Base-by-base conservation (phyloP, 2,888 invertebrate species). In the Tiliacea citrago region DNA sequence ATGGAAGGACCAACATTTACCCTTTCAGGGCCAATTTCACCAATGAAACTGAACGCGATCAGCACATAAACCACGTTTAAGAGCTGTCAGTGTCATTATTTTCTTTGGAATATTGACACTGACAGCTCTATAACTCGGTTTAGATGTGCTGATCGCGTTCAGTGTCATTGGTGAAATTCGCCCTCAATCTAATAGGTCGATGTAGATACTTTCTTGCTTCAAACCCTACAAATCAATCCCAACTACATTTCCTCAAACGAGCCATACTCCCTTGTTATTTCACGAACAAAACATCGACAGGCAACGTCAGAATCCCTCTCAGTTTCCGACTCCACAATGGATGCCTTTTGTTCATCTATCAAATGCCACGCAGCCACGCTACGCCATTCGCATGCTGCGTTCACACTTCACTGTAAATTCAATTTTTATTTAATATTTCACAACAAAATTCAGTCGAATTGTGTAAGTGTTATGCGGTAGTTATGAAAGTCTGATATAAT, bases 221-320 rank as follows among this genome's bases (percentile, higher is more conserved):
- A 10, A 10, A 39, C 7, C 2, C 42, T 49, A 53, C 29, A 68
- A 76, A 82, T 77, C 68, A 57, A 68, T 68, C 29, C 51, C 21
- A 60, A 24, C 65, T 16, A 65, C 45, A 83, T 73, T 69, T 73
- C 63, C 79, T 47, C 67, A 61, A 63, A 70, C 63, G 60, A 55
- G 67, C 47, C 67, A 10, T 10, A n/a, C n/a, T 73, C 72, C 71
- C 45, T 51, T 70, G 63, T 73, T 63, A 73, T 49, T 58, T 60
- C 39, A 58, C 47, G 49, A 79, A 81, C 80, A 77, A 73, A 78
- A 87, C 82, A 86, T 84, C 73, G 88, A 83, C 81, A 86, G 68
- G 42, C 68, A 29, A 45, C 71, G 81, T 79, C 82, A 81, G 80
- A 77, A 73, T 82, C 77, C 73, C 79, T 63, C 65, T 58, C 67